Conservation (phyloP, 2,888 invertebrate species). For the Drosophila mettleri region DNA sequence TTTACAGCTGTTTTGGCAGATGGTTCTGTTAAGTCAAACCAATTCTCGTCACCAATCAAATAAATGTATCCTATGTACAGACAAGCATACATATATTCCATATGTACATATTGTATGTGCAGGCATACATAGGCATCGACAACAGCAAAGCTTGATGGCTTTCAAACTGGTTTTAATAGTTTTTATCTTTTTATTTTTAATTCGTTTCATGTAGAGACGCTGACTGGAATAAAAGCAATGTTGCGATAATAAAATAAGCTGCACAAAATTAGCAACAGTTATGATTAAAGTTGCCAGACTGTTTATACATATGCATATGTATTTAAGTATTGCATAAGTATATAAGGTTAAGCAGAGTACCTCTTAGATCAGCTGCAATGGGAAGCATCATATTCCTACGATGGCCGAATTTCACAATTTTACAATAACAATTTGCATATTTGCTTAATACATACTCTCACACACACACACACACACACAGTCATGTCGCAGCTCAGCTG, state of each 20-base stretch:
- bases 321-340: not conserved
- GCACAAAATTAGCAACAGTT: constrained; percentile 4
- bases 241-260: constrained; percentile 14
- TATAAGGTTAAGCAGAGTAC: not conserved
- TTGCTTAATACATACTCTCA: constrained; percentile 29
- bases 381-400: constrained; percentile 28
- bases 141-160: constrained; percentile 33
- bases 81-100: not conserved
- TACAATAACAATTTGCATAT: constrained; percentile 51
- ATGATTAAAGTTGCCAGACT: not conserved
- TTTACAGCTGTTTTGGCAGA: constrained; percentile 37
- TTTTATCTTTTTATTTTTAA: constrained; percentile 15
- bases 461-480: constrained; percentile 9
- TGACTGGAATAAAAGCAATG: constrained; percentile 10
- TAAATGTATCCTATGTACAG: constrained; percentile 6
- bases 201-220: constrained; percentile 5
- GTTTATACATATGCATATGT: constrained; percentile 9
- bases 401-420: constrained; percentile 54
- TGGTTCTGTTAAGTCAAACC: constrained; percentile 24
- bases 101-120: too few species aligned
- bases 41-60: constrained; percentile 10
- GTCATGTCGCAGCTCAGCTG: constrained; percentile 50
- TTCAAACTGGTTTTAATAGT: constrained; percentile 50
- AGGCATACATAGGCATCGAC: constrained; percentile 5
- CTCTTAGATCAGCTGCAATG: constrained; percentile 22